phyloP scores from a whole-genome alignment of 2,113 vertebrate genomes.

The Zapus hudsonius region DNA sequence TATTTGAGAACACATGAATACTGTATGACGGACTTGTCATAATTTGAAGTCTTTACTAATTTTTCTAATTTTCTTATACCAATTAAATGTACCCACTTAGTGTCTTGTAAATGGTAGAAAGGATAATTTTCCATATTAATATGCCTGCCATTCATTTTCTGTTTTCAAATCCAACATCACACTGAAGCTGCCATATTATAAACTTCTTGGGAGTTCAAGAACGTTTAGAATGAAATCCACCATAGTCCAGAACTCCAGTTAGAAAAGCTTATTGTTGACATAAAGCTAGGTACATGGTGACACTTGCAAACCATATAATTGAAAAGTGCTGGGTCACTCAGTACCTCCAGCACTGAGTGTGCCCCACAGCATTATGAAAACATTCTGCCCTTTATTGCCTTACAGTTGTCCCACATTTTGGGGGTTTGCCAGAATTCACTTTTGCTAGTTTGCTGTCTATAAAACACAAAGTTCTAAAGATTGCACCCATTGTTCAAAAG shows the following conservation, averaged over 20 bases:
- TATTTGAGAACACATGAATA: background rate
- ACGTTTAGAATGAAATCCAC: background rate
- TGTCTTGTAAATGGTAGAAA: background rate
- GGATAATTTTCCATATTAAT: background rate
- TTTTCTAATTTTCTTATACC: slow-evolving; percentile 7
- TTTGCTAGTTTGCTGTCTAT: background rate
- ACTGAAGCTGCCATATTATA: background rate
- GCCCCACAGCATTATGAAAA: background rate
- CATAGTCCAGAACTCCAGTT: background rate
- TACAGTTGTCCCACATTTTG: background rate
- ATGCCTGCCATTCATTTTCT: background rate
- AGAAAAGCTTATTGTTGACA: background rate
- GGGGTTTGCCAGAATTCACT: background rate
- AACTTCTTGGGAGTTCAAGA: background rate
- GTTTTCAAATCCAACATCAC: background rate
- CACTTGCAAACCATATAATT: background rate
- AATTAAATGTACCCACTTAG: background rate
- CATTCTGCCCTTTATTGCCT: background rate
- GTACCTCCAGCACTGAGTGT: background rate
- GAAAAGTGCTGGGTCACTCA: background rate
- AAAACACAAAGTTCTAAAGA: slow-evolving; percentile 34
- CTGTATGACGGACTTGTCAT: background rate
- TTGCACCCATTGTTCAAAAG: background rate
- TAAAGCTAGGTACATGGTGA: background rate
- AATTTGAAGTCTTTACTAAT: background rate